A percentile compares a stretch with the other conserved stretches of the same genome.
Evolutionary conservation across 2,113 vertebrate genomes (phyloP).

Genomic region (Nesospiza acunhae): DNA sequence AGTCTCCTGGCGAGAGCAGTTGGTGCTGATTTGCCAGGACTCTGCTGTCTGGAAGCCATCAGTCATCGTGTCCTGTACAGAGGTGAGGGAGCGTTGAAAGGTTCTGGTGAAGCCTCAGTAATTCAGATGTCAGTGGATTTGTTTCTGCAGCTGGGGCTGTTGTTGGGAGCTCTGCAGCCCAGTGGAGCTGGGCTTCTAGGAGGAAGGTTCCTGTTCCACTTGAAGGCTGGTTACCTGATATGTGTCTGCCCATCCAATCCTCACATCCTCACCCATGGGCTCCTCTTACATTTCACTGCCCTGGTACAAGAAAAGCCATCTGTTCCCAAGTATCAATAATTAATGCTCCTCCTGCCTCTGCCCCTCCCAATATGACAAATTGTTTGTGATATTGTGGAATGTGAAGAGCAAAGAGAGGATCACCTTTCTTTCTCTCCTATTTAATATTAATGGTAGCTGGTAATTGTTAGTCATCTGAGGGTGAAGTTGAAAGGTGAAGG

Average conservation of each 20-base stretch:
- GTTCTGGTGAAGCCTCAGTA: constrained; percentile 3
- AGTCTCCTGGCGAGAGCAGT: background rate
- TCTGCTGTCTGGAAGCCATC: constrained; percentile 28
- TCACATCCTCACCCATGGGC: constrained; percentile 17
- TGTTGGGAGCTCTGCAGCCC: background rate
- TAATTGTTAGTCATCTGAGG: constrained; percentile 61
- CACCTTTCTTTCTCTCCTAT: constrained; percentile 51
- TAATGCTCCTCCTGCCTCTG: constrained; percentile 34
- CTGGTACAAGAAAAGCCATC: constrained; percentile 57
- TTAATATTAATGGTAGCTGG: constrained; percentile 64
- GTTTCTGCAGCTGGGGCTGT: background rate
- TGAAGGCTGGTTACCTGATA: constrained; percentile 31
- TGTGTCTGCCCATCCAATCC: constrained; percentile 1
- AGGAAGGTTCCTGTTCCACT: constrained; percentile 31
- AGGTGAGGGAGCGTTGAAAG: constrained; percentile 3
- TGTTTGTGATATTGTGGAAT: constrained; percentile 62
- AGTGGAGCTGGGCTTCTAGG: background rate
- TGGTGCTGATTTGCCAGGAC: background rate
- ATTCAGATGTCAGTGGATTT: constrained; percentile 38
- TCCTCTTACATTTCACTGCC: constrained; percentile 47
- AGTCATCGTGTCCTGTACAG: background rate
- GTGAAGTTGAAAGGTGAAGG: constrained; percentile 58
- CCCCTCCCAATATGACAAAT: constrained; percentile 59
- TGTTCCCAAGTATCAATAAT: constrained; percentile 65
- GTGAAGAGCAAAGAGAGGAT: constrained; percentile 53